Conservation (phyloP, 2,888 invertebrate genomes). For the Limenitis camilla region DNA sequence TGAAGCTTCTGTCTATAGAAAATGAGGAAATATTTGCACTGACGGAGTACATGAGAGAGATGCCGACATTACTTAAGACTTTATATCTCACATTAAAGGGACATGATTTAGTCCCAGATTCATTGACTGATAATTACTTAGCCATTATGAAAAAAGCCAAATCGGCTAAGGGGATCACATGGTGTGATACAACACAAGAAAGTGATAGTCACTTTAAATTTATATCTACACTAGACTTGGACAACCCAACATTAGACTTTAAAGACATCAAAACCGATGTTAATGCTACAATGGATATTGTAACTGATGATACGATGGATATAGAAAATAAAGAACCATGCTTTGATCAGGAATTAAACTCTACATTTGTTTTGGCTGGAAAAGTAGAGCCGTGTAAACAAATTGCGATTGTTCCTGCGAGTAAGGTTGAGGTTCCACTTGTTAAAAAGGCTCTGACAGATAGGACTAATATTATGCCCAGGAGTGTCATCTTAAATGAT, state of each 20-base stretch:
- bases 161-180: conserved; percentile 75
- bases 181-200: conserved; percentile 67
- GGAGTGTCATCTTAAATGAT: conserved; percentile 46
- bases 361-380: conserved; percentile 60
- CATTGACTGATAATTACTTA: conserved; percentile 72
- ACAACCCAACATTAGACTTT: conserved; percentile 38
- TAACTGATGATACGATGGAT: conserved; percentile 46
- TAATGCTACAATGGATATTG: conserved; percentile 39
- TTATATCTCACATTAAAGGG: conserved; percentile 76
- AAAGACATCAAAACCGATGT: conserved; percentile 25
- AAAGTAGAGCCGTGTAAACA: conserved; percentile 45
- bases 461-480: conserved; percentile 51
- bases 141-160: conserved; percentile 75
- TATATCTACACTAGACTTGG: conserved; percentile 46
- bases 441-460: conserved; percentile 49
- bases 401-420: conserved; percentile 33
- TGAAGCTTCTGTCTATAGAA: conserved; percentile 51
- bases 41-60: conserved; percentile 63
- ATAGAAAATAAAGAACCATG: conserved; percentile 49
- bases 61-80: conserved; percentile 72
- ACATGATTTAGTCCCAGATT: conserved; percentile 73
- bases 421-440: conserved; percentile 28
- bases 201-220: conserved; percentile 46
- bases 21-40: conserved; percentile 70
- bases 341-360: conserved; percentile 57